Evolutionary conservation across 2,113 vertebrate genomes (phyloP).

Genomic region (Lagopus muta): DNA sequence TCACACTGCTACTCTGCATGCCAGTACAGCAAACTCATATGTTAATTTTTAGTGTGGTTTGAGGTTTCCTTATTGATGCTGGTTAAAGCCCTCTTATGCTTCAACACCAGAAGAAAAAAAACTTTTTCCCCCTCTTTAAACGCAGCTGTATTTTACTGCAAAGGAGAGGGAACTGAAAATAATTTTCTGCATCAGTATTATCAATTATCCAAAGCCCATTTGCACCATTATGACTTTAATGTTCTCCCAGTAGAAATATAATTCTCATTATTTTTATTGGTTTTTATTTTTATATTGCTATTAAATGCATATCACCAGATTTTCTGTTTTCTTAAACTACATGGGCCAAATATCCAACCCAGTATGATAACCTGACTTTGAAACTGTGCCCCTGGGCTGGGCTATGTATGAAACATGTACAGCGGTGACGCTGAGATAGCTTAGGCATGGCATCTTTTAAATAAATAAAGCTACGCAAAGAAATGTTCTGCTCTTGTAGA

Average conservation of each 20-base stretch:
- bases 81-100: neutral
- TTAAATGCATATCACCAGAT: slow-evolving; percentile 43
- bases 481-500: neutral
- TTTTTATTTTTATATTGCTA: slow-evolving; percentile 66
- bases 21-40: neutral
- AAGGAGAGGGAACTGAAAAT: slow-evolving; percentile 58
- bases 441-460: neutral
- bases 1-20: neutral
- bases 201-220: slow-evolving; percentile 69
- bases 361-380: slow-evolving; percentile 6
- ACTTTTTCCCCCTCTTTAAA: neutral
- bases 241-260: slow-evolving; percentile 62
- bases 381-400: slow-evolving; percentile 33
- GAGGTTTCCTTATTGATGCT: neutral
- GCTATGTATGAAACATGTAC: neutral
- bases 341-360: slow-evolving; percentile 46
- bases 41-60: neutral
- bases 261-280: slow-evolving; percentile 69
- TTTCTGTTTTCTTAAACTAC: slow-evolving; percentile 55
- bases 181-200: slow-evolving; percentile 68
- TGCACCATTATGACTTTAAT: slow-evolving; percentile 62
- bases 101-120: neutral
- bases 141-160: slow-evolving; percentile 53
- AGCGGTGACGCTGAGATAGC: neutral
- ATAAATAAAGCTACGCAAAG: slow-evolving; percentile 33